Base-by-base conservation (phyloP, 1,140 invertebrate species). In the Nephotettix cincticeps region DNA sequence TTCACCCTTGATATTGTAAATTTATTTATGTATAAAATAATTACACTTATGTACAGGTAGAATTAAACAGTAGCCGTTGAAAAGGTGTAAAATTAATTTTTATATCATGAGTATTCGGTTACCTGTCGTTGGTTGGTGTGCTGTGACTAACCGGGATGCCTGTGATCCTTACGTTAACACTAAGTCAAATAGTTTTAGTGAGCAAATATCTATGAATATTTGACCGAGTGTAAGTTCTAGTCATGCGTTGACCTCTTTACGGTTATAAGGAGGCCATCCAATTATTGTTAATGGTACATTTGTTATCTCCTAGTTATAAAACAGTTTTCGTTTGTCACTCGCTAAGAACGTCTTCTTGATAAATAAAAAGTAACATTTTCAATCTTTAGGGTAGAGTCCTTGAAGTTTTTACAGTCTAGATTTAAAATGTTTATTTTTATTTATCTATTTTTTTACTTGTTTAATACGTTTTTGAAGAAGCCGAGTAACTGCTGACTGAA, bases 11-110 rank as follows among this genome's bases (percentile, higher is more conserved):
- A 27, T 67, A 67, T 67, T 67, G 32, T 67, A 43, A 67, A 67
- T 67, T 67, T 67, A 67, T 67, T 25, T 67, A 67, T 67, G 64
- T 67, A 45, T 67, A 67, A 67, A 67, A 67, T 61, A 67, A 23
- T 25, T 67, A 30, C 30, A 67, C 14, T 19, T 19, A 29, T 67
- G 64, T 67, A 67, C 64, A 67, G 64, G 21, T 67, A 67, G 64
- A 45, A 23, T 9, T 21, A 67, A 43, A 29, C 29, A 17, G 64
- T 65, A 61, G 56, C 56, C 13, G 13, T 27, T 23, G 23, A 6
- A 14, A 61, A 21, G 28, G 23, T 27, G 9, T 11, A 21, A 21
- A 61, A 61, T 2, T 11, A 14, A 25, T 27, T 61, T 61, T 61
- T 61, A 61, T 61, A 61, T 61, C 56, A 61, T 21, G 23, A 61